These are phyloP conservation scores for Acrobasis suavella DNA, from an alignment of 2,888 invertebrate species.

Conservation along the genomic window DNA sequence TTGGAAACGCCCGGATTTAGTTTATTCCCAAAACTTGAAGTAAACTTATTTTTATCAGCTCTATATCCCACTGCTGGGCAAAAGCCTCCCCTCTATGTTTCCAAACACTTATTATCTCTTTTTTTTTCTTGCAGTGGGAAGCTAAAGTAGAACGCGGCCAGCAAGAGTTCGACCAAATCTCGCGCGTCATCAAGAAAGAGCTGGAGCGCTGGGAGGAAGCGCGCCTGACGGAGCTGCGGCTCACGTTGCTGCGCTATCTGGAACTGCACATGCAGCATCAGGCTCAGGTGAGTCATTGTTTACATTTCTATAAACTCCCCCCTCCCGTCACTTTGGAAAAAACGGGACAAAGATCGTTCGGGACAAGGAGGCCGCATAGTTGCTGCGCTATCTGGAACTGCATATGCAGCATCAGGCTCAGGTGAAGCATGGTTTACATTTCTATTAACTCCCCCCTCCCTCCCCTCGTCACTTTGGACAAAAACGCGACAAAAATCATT, in stretches of 20 bases:
- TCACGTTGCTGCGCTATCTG: conserved; percentile 93
- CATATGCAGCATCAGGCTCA: conserved; percentile 97
- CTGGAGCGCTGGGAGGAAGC: conserved; percentile 95
- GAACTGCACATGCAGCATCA: conserved; percentile 97
- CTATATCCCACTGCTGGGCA: too few species aligned
- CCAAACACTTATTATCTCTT: conserved; percentile 16
- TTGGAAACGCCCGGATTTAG: too few species aligned
- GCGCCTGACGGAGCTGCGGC: conserved; percentile 94
- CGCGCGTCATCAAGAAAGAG: conserved; percentile 96
- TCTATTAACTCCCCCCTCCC: too few species aligned
- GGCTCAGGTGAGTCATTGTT: conserved; percentile 86
- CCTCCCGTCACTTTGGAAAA: too few species aligned
- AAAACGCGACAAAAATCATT: too few species aligned
- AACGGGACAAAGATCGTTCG: too few species aligned
- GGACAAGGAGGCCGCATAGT: too few species aligned
- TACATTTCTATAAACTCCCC: too few species aligned
- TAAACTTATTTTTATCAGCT: too few species aligned
- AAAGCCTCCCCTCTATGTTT: too few species aligned
- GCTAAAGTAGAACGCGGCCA: conserved; percentile 98
- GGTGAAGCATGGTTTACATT: conserved; percentile 71
- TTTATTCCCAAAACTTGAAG: too few species aligned
- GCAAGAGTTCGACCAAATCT: conserved; percentile 97
- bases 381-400: conserved; percentile 95
- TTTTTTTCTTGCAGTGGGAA: conserved; percentile 88
- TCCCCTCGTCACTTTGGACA: too few species aligned